Conservation (phyloP, 2,888 invertebrate species). For the Lithodes maja region DNA sequence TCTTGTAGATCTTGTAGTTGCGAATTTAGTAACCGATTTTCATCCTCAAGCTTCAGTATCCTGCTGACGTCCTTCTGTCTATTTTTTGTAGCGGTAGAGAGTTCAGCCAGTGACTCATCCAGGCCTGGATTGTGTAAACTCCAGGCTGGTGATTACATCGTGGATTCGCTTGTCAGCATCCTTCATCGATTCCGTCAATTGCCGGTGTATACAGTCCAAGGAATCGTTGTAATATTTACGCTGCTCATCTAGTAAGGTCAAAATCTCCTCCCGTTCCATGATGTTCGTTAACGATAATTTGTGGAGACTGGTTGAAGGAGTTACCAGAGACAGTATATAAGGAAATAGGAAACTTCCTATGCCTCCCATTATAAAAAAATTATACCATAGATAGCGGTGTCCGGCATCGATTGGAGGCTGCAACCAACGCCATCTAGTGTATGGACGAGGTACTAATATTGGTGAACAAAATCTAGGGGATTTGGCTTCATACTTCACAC, state of each 20-base stretch:
- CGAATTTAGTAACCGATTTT: not conserved
- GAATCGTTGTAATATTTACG: not conserved
- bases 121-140: not conserved
- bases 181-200: not conserved
- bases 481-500: no score
- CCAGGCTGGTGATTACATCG: conserved; percentile 9
- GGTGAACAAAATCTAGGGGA: no score
- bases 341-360: no score
- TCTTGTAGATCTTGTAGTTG: not conserved
- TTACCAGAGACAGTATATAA: no score
- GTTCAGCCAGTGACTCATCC: conserved; percentile 14
- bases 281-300: no score
- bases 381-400: no score
- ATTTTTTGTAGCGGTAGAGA: not conserved
- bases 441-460: no score
- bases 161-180: conserved; percentile 2
- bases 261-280: conserved; percentile 4
- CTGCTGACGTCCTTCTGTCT: not conserved
- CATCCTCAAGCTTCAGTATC: not conserved
- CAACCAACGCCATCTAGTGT: no score
- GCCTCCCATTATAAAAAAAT: no score
- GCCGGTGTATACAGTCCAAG: not conserved
- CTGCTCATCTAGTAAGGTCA: not conserved
- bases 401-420: no score
- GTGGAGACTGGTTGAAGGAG: no score